Evolutionary conservation across 2,113 vertebrate species (phyloP).

Genomic region (Dissostichus mawsoni): DNA sequence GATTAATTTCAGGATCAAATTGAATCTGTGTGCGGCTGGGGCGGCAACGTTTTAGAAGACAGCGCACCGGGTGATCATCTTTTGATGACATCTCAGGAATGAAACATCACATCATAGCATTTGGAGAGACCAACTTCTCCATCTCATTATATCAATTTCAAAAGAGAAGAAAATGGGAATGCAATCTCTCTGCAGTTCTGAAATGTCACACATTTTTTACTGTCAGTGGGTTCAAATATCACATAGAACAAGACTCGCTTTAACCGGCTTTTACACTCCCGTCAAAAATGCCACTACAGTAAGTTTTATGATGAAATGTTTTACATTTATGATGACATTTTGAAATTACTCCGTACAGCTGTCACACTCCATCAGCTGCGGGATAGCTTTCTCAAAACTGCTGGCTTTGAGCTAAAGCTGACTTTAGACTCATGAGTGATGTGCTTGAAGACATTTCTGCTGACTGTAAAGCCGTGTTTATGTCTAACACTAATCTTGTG

Average conservation of each 20-base stretch:
- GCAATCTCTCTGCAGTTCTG: conserved; percentile 28
- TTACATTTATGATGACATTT: conserved; percentile 50
- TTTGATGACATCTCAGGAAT: conserved; percentile 30
- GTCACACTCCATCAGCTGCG: conserved; percentile 31
- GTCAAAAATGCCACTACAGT: conserved; percentile 29
- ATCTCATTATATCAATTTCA: conserved; percentile 51
- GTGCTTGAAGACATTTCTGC: conserved; percentile 34
- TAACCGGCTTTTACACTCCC: conserved; percentile 33
- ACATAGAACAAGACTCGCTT: conserved; percentile 38
- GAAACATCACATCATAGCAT: conserved; percentile 14
- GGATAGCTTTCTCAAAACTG: conserved; percentile 26
- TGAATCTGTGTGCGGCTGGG: not conserved
- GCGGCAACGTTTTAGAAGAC: not conserved
- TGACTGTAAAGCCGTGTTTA: conserved; percentile 9
- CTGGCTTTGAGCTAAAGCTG: conserved; percentile 41
- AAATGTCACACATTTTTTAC: conserved; percentile 47
- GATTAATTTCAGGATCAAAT: not conserved
- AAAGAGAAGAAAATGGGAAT: conserved; percentile 36
- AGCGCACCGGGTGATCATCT: conserved; percentile 3
- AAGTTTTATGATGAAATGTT: conserved; percentile 43
- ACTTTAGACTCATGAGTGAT: conserved; percentile 16
- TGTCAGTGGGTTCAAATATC: conserved; percentile 42
- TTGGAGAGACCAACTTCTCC: conserved; percentile 25
- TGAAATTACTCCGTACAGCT: conserved; percentile 30
- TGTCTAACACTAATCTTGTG: conserved; percentile 6